Evolutionary conservation across 2,888 invertebrate genomes (phyloP), one percentile per base, ranked within the genome.

Genomic region (Apotomis capreana): DNA sequence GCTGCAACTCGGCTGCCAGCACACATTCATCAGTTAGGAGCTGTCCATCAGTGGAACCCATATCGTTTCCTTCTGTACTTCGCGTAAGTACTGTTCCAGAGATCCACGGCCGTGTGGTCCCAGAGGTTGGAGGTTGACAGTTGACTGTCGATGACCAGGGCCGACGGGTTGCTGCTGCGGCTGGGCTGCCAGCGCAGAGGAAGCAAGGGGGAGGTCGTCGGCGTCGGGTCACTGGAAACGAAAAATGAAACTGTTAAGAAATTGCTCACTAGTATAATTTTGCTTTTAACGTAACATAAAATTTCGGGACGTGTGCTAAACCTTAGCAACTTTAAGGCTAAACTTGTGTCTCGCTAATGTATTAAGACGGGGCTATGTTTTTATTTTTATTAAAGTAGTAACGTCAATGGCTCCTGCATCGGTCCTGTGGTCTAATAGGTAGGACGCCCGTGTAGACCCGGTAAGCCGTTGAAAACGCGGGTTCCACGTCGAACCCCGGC

Each of bases 11-110:
- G 92, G 87, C 0, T 78, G 80, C 93, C 93, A 93, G 12, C 86
- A 5, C n/a, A 10, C 12, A n/a, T 15, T 4, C 37, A 67, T 37
- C 12, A 5, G 63, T 13, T 4, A 26, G 26, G 40, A 40, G 3
- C 40, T 40, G 40, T 40, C 6, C 40, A 26, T 76, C 55, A 76
- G 44, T 65, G 69, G 75, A 82, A 81, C 0, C 80, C 81, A 57
- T 80, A 81, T 5, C 78, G 74, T 75, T 79, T 85, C 71, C 89
- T 82, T 57, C 92, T 79, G 74, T 88, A 91, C 55, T 86, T 85
- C 62, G 83, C 84, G 78, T 92, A 93, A 0, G 89, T 91, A 26
- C 87, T 83, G 76, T 91, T 90, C 92, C 92, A 93, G 6, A 92
- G 83, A 0, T 77, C 69, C 3, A 90, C 82, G 0, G 88, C 78